phyloP scores from a whole-genome alignment of 2,888 invertebrate species.

The Copidosoma aretas region DNA sequence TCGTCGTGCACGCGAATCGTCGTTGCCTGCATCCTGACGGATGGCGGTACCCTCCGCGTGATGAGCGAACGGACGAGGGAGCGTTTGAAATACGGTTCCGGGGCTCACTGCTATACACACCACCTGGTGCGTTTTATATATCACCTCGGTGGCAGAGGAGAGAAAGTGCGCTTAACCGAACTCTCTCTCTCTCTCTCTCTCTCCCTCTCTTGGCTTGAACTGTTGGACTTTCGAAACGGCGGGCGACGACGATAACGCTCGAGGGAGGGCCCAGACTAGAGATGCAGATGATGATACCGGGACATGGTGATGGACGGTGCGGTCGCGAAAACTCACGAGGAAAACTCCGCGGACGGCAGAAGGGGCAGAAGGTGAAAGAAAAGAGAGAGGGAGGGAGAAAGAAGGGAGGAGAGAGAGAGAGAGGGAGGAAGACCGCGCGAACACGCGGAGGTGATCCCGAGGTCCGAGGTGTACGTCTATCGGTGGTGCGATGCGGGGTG shows the following conservation, averaged over 20 bases:
- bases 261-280: neutral
- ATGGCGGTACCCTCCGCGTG: too few relatives aligned
- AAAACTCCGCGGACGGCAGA: too few relatives aligned
- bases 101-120: too few relatives aligned
- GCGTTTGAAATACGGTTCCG: too few relatives aligned
- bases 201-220: neutral
- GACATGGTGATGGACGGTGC: constrained; percentile 4
- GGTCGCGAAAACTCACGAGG: neutral
- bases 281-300: constrained; percentile 1
- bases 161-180: neutral
- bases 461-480: too few relatives aligned
- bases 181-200: neutral
- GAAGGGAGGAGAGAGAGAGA: neutral
- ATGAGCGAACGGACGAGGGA: too few relatives aligned
- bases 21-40: constrained; percentile 53
- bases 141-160: too few relatives aligned
- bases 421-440: neutral
- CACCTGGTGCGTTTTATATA: too few relatives aligned
- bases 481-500: too few relatives aligned
- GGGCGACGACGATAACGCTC: neutral
- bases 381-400: neutral
- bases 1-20: constrained; percentile 79
- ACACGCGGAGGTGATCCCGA: neutral
- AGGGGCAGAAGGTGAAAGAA: too few relatives aligned
- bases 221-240: neutral